Evolutionary conservation across 2,888 invertebrate species (phyloP), one percentile per base, ranked within the genome.

Genomic region (Acleris holmiana): DNA sequence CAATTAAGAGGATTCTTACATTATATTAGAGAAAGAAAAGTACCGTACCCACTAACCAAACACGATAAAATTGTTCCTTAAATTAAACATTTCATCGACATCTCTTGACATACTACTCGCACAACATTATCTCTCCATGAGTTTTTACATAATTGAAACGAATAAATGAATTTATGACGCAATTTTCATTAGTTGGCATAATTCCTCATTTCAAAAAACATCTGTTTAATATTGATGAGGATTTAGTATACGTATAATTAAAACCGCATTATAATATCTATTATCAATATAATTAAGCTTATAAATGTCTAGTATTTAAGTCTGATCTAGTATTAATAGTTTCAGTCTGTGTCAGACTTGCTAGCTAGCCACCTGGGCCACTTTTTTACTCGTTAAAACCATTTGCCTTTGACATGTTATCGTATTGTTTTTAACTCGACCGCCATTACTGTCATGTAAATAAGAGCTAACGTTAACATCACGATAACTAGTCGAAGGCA

Each of bases 151-250:
- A 65, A 55, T 65, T 64, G 47, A 17, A 35, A 49, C 55, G 46
- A 65, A 60, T 59, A 65, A 54, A 65, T 65, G 49, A 40, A 49
- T 55, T 55, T 60, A 55, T 65, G 65, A 60, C 50, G 65, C 13
- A 60, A 65, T 65, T 65, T 60, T 65, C 60, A 60, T 67, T 63
- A 63, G 54, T 62, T 62, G 67, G 62, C 67, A 67, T 63, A 25
- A 46, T 63, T 62, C 40, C 67, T 41, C 19, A 57, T 54, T 44
- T 49, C 48, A 21, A 29, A 54, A 67, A 67, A 51, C 23, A 15
- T 17, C 51, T 41, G 23, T 48, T 62, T 53, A 67, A 59, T 67
- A 61, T 61, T 56, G 56, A 56, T 66, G 56, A 61, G 50, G 35
- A 40, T 56, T 51, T 58, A 64, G 48, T 48, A 47, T 29, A 57